These are phyloP conservation scores for Brachylomia viminalis DNA, from an alignment of 2,888 invertebrate genomes.

Conservation along the genomic window DNA sequence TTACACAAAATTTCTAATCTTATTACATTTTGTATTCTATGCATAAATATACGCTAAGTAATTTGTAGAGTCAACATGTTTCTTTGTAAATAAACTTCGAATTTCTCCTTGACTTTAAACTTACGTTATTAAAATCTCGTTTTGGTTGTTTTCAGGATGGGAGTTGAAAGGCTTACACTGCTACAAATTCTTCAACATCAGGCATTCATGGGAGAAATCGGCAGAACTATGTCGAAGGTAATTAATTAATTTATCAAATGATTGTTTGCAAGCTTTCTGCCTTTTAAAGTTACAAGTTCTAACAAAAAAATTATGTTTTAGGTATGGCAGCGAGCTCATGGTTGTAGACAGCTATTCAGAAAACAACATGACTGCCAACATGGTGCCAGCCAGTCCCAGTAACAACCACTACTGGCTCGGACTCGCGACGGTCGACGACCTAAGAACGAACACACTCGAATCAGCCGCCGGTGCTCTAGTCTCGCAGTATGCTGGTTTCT, in stretches of 20 bases:
- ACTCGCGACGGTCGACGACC: conserved; percentile 96
- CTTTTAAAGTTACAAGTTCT: not conserved
- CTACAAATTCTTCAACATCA: conserved; percentile 98
- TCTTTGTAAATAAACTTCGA: conserved; percentile 65
- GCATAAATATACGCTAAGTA: conserved; percentile 60
- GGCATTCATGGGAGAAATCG: conserved; percentile 98
- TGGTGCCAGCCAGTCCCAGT: conserved; percentile 93
- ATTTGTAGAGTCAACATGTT: conserved; percentile 74
- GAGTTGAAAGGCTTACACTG: conserved; percentile 97
- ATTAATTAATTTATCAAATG: conserved; percentile 82
- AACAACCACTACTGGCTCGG: conserved; percentile 97
- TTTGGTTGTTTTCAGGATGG: conserved; percentile 94
- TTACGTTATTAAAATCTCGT: conserved; percentile 31
- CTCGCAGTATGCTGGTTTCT: conserved; percentile 98
- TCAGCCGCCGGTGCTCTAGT: conserved; percentile 97
- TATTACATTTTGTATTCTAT: conserved; percentile 36
- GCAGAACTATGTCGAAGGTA: conserved; percentile 98
- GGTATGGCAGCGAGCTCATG: conserved; percentile 98
- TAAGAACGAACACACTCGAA: conserved; percentile 98
- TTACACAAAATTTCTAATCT: conserved; percentile 58
- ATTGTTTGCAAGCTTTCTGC: conserved; percentile 3
- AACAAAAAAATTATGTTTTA: conserved; percentile 80
- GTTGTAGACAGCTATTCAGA: conserved; percentile 97
- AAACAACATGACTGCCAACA: conserved; percentile 96
- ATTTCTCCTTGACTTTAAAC: conserved; percentile 61